Evolutionary conservation across 2,888 invertebrate species (phyloP).

Genomic region (Thera britannica): DNA sequence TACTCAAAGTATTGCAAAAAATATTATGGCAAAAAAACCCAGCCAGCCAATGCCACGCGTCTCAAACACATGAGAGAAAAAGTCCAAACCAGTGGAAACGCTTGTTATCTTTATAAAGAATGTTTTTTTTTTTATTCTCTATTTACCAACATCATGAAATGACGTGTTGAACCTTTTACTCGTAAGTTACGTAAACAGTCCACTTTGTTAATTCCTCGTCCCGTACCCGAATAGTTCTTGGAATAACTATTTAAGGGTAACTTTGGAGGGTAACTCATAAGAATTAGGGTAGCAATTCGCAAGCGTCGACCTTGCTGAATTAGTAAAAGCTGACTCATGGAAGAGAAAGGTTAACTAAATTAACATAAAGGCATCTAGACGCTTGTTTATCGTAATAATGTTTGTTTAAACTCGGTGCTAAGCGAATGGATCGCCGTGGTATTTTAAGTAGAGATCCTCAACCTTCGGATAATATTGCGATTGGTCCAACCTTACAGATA

Average conservation of each 20-base stretch:
- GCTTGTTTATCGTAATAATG: background rate
- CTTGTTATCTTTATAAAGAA: too few species aligned
- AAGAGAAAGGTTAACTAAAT: constrained; percentile 27
- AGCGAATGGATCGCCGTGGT: background rate
- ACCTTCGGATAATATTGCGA: too few species aligned
- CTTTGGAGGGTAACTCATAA: constrained; percentile 30
- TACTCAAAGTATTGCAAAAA: too few species aligned
- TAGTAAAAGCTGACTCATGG: constrained; percentile 29
- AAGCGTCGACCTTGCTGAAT: constrained; percentile 33
- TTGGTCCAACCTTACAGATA: too few species aligned
- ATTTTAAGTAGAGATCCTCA: too few species aligned
- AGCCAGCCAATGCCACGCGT: too few species aligned
- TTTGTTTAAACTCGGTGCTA: background rate
- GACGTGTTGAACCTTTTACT: constrained; percentile 15
- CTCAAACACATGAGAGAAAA: too few species aligned
- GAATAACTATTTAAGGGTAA: constrained; percentile 33
- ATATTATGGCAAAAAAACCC: too few species aligned
- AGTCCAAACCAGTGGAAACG: too few species aligned
- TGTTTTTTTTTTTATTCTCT: background rate
- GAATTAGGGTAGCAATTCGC: constrained; percentile 29
- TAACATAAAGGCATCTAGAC: constrained; percentile 24
- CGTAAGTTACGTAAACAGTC: constrained; percentile 22
- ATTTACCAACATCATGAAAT: background rate
- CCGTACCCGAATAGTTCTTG: constrained; percentile 22
- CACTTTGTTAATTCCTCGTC: constrained; percentile 19